Percentiles rank a stretch among this genome's conserved stretches.
These are phyloP conservation scores for Calameuta idolon DNA, from an alignment of 2,888 invertebrate genomes.

Conservation along the genomic window DNA sequence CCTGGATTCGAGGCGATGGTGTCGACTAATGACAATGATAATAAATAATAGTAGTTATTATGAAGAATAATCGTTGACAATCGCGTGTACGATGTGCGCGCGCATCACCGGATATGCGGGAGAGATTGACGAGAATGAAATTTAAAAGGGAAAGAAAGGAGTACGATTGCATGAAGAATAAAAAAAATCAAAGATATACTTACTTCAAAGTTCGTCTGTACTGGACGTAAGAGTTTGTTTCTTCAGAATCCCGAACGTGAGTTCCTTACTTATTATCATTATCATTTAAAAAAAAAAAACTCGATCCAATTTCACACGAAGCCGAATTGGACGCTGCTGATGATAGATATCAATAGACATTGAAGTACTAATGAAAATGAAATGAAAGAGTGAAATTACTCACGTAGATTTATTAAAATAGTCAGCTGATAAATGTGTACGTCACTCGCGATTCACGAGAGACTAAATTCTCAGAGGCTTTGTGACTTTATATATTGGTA, in stretches of 20 bases:
- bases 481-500: not conserved
- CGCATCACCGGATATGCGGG: not conserved
- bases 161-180: not conserved
- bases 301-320: not conserved
- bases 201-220: not conserved
- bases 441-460: not conserved
- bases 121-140: not conserved
- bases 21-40: not conserved
- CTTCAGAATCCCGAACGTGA: not conserved
- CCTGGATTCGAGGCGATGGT: not conserved
- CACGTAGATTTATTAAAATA: not conserved
- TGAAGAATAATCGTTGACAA: not conserved
- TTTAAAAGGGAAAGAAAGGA: not conserved
- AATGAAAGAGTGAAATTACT: not conserved
- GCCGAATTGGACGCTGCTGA: not conserved
- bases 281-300: not conserved
- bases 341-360: not conserved
- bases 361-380: not conserved
- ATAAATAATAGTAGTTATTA: not conserved
- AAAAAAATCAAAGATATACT: not conserved
- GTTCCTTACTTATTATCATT: not conserved
- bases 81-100: not conserved
- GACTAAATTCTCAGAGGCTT: not conserved
- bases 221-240: not conserved
- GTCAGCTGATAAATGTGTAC: not conserved